phyloP scores from a whole-genome alignment of 2,888 invertebrate species.

The Drosophila prostipennis region DNA sequence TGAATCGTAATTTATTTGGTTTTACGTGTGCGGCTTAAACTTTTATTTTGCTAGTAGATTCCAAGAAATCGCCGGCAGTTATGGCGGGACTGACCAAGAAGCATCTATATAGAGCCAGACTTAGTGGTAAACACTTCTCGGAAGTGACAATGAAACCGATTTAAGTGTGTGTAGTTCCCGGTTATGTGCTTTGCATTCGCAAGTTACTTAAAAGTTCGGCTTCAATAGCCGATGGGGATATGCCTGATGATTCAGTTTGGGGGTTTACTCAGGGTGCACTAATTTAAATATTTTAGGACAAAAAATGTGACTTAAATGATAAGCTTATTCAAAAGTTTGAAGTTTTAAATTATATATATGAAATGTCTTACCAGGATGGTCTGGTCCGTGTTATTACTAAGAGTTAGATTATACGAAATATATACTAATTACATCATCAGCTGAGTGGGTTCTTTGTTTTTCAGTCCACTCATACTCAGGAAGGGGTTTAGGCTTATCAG shows the following conservation, averaged over 20 bases:
- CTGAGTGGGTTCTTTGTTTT: conserved; percentile 16
- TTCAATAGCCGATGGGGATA: conserved; percentile 10
- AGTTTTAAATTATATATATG: too few relatives aligned
- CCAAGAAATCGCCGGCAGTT: conserved; percentile 38
- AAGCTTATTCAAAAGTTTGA: background rate
- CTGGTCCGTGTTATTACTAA: conserved; percentile 1
- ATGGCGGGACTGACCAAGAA: conserved; percentile 30
- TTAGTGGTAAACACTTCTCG: conserved; percentile 58
- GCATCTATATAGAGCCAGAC: conserved; percentile 26
- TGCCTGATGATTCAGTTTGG: conserved; percentile 24
- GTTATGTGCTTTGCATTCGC: conserved; percentile 61
- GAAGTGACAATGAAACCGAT: conserved; percentile 61
- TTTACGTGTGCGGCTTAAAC: conserved; percentile 35
- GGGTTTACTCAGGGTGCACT: conserved; percentile 4
- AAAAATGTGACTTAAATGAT: background rate
- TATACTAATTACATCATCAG: conserved; percentile 5
- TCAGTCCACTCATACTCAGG: conserved; percentile 6
- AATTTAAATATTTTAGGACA: background rate
- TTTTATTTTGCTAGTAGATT: conserved; percentile 37
- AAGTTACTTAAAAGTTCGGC: conserved; percentile 39
- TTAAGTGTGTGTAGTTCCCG: conserved; percentile 63
- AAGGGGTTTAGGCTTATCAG: conserved; percentile 14
- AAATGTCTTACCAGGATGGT: background rate
- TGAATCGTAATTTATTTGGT: conserved; percentile 47
- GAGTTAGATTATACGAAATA: background rate